A percentile compares a stretch with the other conserved stretches of the same genome.
Evolutionary conservation across 2,797 vertebrate genomes (phyloP).

Genomic region (Lepilemur septentrionalis): DNA sequence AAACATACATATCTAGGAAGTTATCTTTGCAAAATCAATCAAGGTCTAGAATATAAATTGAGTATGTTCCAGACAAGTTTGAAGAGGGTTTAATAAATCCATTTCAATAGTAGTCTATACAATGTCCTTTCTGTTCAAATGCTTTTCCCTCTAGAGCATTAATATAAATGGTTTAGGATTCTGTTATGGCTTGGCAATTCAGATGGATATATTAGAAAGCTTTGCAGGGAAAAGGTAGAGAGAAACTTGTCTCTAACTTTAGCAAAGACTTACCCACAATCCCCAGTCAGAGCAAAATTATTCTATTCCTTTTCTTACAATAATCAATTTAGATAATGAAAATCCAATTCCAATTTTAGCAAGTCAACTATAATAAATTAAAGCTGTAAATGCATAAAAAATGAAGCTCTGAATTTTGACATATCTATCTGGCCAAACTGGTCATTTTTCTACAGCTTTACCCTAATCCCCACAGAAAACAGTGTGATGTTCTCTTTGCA

Average conservation of each 20-base stretch:
- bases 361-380: conserved; percentile 20
- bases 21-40: not conserved
- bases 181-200: not conserved
- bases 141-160: not conserved
- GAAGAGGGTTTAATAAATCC: not conserved
- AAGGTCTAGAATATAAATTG: not conserved
- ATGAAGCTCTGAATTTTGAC: not conserved
- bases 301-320: not conserved
- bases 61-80: not conserved
- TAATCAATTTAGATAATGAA: conserved; percentile 41
- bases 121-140: not conserved
- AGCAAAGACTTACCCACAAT: not conserved
- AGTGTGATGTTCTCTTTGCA: not conserved
- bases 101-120: not conserved
- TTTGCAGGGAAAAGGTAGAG: not conserved
- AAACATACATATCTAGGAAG: not conserved
- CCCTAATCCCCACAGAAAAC: not conserved
- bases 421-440: not conserved
- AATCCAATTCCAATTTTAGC: conserved; percentile 36
- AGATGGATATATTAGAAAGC: not conserved
- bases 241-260: conserved; percentile 4
- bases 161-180: not conserved
- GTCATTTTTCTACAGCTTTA: conserved; percentile 6
- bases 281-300: not conserved
- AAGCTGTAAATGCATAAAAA: not conserved